Percentiles rank a stretch among this genome's conserved stretches.
Evolutionary conservation across 2,113 vertebrate genomes (phyloP).

Genomic region (Calypte anna): DNA sequence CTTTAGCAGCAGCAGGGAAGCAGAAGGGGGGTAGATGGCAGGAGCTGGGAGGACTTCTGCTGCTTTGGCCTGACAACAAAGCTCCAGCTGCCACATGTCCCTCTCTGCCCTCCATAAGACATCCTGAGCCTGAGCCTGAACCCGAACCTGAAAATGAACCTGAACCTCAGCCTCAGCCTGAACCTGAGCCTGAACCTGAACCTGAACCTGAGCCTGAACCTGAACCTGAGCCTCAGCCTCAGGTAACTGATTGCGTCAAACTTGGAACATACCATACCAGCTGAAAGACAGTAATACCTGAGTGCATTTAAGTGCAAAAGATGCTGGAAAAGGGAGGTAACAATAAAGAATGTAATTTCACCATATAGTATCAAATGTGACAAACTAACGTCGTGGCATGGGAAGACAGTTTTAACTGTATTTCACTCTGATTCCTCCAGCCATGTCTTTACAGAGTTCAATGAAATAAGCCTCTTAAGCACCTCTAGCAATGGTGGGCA

Average conservation of each 20-base stretch:
- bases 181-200: too few species aligned
- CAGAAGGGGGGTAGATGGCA: not conserved
- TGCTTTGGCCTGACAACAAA: not conserved
- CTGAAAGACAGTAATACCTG: not conserved
- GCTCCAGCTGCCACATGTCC: too few species aligned
- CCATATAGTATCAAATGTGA: not conserved
- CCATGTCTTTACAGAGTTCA: not conserved
- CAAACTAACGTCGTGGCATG: not conserved
- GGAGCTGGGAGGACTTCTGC: not conserved
- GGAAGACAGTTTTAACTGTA: not conserved
- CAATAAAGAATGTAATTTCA: not conserved
- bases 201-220: too few species aligned
- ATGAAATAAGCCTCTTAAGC: not conserved
- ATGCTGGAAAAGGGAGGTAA: not conserved
- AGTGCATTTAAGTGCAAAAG: not conserved
- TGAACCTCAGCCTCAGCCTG: too few species aligned
- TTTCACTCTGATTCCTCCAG: not conserved
- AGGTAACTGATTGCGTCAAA: not conserved
- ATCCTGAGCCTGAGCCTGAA: not conserved
- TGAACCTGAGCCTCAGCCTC: too few species aligned
- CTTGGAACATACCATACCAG: not conserved
- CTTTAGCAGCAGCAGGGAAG: not conserved
- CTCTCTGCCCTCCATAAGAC: not conserved
- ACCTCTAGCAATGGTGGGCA: not conserved
- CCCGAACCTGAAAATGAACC: too few species aligned